phyloP scores from a whole-genome alignment of 53 echinoderm and acorn worm species.

The Pentamera pediparva region DNA sequence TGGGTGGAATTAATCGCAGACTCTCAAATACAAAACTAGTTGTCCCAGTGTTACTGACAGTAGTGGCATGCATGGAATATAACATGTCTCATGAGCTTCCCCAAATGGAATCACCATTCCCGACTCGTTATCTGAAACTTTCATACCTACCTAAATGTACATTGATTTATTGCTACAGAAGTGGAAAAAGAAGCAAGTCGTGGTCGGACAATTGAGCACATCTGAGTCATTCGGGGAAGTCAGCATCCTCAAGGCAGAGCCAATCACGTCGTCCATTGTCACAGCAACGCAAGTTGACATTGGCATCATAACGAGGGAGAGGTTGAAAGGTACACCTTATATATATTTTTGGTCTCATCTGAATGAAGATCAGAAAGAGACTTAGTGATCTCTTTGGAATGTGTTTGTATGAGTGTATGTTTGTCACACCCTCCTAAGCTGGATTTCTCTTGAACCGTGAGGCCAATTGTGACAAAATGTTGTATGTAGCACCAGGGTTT shows the following conservation, averaged over 20 bases:
- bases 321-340: conserved; percentile 49
- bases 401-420: no score
- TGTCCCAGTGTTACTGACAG: no score
- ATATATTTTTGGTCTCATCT: not conserved
- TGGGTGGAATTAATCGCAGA: no score
- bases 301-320: conserved; percentile 83
- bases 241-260: conserved; percentile 66
- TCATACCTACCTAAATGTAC: no score
- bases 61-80: no score
- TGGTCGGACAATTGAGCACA: conserved; percentile 67
- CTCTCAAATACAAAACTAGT: no score
- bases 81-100: no score
- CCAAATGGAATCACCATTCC: not conserved
- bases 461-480: no score
- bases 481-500: no score
- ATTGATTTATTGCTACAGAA: conserved; percentile 65
- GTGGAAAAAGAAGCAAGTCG: conserved; percentile 73
- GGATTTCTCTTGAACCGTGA: no score
- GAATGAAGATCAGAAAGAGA: not conserved
- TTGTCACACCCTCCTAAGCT: no score
- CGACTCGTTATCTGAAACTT: not conserved
- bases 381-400: not conserved
- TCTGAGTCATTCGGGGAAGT: conserved; percentile 90
- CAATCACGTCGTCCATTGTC: conserved; percentile 86
- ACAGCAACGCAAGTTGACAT: conserved; percentile 76